Evolutionary conservation across 2,888 invertebrate species (phyloP), one percentile per base, ranked within the genome.

Genomic region (Morinoia aosen): DNA sequence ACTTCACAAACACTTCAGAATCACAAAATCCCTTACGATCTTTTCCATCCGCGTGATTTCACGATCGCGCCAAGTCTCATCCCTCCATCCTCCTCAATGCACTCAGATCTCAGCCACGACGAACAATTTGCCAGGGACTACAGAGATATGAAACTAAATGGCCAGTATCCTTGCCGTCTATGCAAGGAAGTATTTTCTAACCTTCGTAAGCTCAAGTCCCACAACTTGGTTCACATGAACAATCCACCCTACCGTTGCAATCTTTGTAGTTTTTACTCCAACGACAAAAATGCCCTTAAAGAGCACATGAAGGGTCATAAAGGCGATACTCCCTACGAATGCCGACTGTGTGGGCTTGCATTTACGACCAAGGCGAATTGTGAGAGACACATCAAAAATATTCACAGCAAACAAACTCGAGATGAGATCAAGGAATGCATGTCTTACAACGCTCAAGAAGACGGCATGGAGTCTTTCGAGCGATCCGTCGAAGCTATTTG

Each of bases 301-400:
- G 98, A 99, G 48, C 99, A 99, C 97, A 98, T 99, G 98, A 98
- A 99, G 91, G 99, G 99, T 0, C 99, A 99, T 97, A 99, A 99
- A 97, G 99, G 99, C 0, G 99, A 99, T 97, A 98, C 99, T 25
- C 99, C 99, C 0, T 99, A 99, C 97, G 99, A 99, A 97, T 99
- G 99, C 97, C 98, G 98, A 0, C 98, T 99, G n/a, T 99, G 99
- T 97, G 99, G 99, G 97, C 99, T 99, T 97, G 99, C 99, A 5
- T 99, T 99, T 97, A 99, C 99, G 58, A 99, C 99, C 0, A 99
- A 99, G 97, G 99, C 99, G 1, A 99, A 99, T 97, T 99, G 99
- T 97, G 99, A 99, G 97, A 98, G 99, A 12, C 99, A 99, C 97
- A 98, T 99, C 97, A 98, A 99, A 96, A 99, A 99, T 97, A 98